Conservation (phyloP, 2,113 vertebrate species). For the Nymphicus hollandicus region DNA sequence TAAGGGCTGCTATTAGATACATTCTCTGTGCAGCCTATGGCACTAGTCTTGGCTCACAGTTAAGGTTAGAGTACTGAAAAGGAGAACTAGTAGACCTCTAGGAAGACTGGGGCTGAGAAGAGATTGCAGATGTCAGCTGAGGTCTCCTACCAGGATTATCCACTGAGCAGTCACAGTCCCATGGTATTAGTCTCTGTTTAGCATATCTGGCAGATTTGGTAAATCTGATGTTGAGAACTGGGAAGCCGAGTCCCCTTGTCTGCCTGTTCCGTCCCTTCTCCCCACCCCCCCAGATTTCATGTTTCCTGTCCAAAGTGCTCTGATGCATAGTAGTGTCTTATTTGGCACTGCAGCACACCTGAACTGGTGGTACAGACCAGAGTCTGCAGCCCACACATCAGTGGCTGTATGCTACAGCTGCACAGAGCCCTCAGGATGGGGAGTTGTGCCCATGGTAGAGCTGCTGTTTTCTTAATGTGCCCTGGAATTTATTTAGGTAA, state of each 20-base stretch:
- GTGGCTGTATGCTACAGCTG: rapidly evolving
- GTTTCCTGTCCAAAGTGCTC: not conserved
- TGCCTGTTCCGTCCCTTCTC: not conserved
- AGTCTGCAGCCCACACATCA: not conserved
- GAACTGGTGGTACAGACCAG: not conserved
- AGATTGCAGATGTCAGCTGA: not conserved
- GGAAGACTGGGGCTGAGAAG: not conserved
- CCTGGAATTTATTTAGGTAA: not conserved
- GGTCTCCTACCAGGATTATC: not conserved
- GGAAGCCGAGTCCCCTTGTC: not conserved
- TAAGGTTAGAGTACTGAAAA: not conserved
- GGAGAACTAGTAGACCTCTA: not conserved
- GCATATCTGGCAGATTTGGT: not conserved
- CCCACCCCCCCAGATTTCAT: rapidly evolving
- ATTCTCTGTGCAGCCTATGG: not conserved
- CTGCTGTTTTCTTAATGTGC: not conserved
- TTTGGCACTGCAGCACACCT: not conserved
- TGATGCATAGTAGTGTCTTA: not conserved
- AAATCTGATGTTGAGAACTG: not conserved
- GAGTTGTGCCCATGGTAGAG: not conserved
- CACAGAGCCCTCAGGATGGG: rapidly evolving
- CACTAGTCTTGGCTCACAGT: not conserved
- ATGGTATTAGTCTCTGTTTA: not conserved
- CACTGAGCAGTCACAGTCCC: not conserved
- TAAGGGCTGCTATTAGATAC: not conserved